Evolutionary conservation across 2,797 vertebrate species (phyloP), one percentile per base, ranked within the genome.

Genomic region (Orestias chungarensis): DNA sequence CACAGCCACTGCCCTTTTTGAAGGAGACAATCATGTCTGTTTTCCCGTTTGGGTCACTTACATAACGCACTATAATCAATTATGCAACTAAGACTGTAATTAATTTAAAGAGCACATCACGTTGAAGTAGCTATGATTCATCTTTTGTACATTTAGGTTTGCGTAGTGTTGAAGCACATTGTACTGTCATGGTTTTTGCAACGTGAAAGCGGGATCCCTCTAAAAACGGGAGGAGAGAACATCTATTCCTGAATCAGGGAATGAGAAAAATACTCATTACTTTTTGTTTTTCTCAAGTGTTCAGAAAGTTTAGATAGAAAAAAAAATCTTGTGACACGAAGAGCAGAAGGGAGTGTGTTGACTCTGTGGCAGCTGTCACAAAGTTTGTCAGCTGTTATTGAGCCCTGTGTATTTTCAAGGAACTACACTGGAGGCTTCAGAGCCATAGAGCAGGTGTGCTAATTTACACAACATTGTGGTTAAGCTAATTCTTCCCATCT

Each of bases 121-220:
- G 92, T 92, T 91, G 91, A 92, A 89, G 83, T 73, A 71, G 78
- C 87, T 92, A 80, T 92, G 93, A 93, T 92, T 91, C 88, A 79
- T 80, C 86, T 71, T 92, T 94, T 91, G 89, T 84, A 81, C 86
- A 72, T 89, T 93, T 90, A 89, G 31, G n/a, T 55, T 49, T 74
- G 81, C 67, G 75, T 65, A 74, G 86, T 68, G 78, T 85, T 52
- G n/a, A 83, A 80, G 68, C 73, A 52, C 73, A 82, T 70, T 66
- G 12, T 59, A 61, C 73, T 33, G 27, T 52, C 79, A 61, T 18
- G 6, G 38, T 8, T 70, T 40, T 33, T 68, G 50, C 74, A 54
- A 11, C 25, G 62, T 27, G 55, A 35, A 73, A 20, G 25, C 46
- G 43, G 65, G 71, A 83, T 83, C 68, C 35, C 70, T 71, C 33